Base-by-base conservation (phyloP, 2,113 vertebrate species). In the Struthidea cinerea region DNA sequence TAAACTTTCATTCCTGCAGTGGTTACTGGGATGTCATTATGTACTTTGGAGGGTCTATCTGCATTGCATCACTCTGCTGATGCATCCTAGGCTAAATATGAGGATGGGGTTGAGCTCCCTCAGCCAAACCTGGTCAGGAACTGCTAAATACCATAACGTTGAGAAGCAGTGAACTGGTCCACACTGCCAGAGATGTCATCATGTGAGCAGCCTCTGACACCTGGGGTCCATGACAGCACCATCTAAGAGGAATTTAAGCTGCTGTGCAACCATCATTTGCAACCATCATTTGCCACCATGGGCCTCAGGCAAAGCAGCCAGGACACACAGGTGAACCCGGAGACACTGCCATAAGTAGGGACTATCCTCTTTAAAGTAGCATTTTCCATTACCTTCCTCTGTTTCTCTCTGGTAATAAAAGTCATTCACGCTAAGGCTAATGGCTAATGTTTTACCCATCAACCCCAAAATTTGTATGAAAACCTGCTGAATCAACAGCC, bases 111-210 rank as follows among this genome's bases (percentile, higher is more conserved):
- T 70, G 37, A 69, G 23, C 15, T 83, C 4, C 6, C 8, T 76
- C 33, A 64, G n/a, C 32, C 77, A 84, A 49, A 84, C 41, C 19
- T 69, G 24, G 19, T 69, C 69, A 87, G 81, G n/a, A 94, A 23
- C 32, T 28, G 10, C 27, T 77, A 50, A 76, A 32, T 13, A 73
- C 6, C 16, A 27, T 3, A 3, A 47, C 1, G 1, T 0, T 39
- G 68, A 52, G 22, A 61, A 57, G 32, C 32, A 24, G 1, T 42
- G 37, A 64, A 44, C 15, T 22, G 37, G 27, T 9, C 22, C 44
- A 55, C 49, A 50, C 5, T 35, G 12, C 1, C 33, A 70, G 52
- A 63, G 22, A 13, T 46, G 22, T 47, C 13, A 44, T 49, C 20
- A 30, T 37, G 12, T 26, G n/a, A 77, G 55, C 32, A 71, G 24